Percentiles rank a stretch among this genome's conserved stretches.
Conservation (phyloP, 2,888 invertebrate genomes). For the Synergus laeviventris region DNA sequence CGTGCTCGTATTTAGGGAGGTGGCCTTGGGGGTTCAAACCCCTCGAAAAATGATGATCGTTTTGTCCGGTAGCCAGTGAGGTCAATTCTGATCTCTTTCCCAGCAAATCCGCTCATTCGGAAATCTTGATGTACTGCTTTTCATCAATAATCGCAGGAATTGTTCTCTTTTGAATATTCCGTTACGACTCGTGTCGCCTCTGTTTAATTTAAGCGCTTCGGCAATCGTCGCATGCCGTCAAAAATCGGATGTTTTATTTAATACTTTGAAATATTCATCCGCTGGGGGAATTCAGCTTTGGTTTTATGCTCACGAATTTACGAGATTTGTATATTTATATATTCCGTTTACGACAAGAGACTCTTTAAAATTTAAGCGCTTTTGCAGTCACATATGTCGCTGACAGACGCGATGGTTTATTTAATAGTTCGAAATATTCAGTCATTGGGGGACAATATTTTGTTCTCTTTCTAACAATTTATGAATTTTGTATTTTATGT, state of each 20-base stretch:
- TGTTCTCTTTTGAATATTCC: constrained; percentile 35
- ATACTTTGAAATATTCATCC: constrained; percentile 15
- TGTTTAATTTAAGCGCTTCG: constrained; percentile 33
- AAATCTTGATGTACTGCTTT: constrained; percentile 37
- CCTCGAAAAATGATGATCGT: constrained; percentile 32
- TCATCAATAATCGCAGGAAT: constrained; percentile 33
- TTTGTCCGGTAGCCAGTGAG: constrained; percentile 5
- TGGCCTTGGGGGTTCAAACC: constrained; percentile 36
- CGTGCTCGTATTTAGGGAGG: constrained; percentile 28
- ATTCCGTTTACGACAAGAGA: constrained; percentile 27
- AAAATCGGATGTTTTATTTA: constrained; percentile 24
- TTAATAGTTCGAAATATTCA: not conserved
- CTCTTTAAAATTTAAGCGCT: not conserved
- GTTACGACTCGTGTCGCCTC: constrained; percentile 33
- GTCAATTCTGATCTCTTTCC: constrained; percentile 17
- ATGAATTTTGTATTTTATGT: not conserved
- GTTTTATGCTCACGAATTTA: not conserved
- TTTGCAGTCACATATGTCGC: constrained; percentile 25
- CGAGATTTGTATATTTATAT: constrained; percentile 34
- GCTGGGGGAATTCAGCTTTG: constrained; percentile 2
- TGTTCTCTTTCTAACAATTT: constrained; percentile 9
- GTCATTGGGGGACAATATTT: not conserved
- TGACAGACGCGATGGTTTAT: not conserved
- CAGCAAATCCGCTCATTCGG: constrained; percentile 15
- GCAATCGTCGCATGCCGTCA: constrained; percentile 8